These are phyloP conservation scores for Rafetus swinhoei DNA, from an alignment of 2,113 vertebrate genomes.

Conservation along the genomic window DNA sequence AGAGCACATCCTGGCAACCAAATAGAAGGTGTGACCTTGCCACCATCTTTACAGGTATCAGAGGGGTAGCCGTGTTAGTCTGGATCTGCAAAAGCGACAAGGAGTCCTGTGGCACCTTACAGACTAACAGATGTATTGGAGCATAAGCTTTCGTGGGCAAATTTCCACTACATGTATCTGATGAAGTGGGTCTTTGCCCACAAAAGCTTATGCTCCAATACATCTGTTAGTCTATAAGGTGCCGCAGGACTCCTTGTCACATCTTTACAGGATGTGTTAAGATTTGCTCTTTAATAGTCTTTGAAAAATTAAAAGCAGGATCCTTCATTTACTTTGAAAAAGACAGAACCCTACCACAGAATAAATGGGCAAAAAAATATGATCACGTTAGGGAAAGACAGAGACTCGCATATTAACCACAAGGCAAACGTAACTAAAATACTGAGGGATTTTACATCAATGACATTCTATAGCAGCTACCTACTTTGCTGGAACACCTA, in stretches of 20 bases:
- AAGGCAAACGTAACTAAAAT: background rate
- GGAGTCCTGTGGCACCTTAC: too few species aligned
- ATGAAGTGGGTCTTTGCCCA: too few species aligned
- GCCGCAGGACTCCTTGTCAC: background rate
- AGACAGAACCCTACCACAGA: background rate
- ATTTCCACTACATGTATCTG: too few species aligned
- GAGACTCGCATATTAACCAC: background rate
- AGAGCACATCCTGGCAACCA: background rate
- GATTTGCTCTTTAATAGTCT: background rate
- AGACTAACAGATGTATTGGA: too few species aligned
- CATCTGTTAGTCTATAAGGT: too few species aligned
- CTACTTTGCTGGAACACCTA: background rate
- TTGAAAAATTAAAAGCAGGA: background rate
- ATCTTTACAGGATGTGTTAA: constrained; percentile 26
- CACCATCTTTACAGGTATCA: background rate
- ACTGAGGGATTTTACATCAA: background rate
- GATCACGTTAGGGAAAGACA: background rate
- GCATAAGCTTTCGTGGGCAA: too few species aligned
- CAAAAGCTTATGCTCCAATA: too few species aligned
- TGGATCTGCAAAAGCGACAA: too few species aligned
- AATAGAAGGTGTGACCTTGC: background rate
- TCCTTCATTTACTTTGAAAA: background rate
- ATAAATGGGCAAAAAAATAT: background rate
- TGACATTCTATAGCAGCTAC: background rate
- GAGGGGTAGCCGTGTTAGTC: too few species aligned